Base-by-base conservation (phyloP, 2,113 vertebrate genomes). In the Pteruthius melanotis region DNA sequence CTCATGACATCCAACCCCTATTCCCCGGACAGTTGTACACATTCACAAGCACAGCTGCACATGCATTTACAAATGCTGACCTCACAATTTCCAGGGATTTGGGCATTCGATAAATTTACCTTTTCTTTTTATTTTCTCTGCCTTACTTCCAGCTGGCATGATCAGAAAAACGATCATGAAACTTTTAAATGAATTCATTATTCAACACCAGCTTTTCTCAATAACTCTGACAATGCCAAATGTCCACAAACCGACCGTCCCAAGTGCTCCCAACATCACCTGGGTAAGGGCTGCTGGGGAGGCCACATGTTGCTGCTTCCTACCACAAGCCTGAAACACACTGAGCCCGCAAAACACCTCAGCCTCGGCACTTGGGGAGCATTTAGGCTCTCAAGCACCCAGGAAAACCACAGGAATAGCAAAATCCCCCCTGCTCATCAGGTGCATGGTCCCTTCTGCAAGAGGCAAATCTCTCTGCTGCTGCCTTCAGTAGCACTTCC, bases 181-280 rank as follows among this genome's bases (percentile, higher is more conserved):
- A 94, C 54, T 92, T 94, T 84, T 42, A 84, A 83, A 90, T 49
- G 1, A 65, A 93, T 91, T 76, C 15, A 85, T 90, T 95, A 96
- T 80, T 95, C 90, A 93, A 54, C 42, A 82, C n/a, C 66, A 53
- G 63, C 39, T 83, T 85, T 81, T 66, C 84, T 85, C 83, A 87
- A 20, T 42, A 93, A 77, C 44, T 83, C 54, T 53, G 66, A 82
- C 2, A 3, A 83, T 0, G 2, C 65, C 88, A 69, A 93, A 40
- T 35, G 35, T 40, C 54, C 70, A 23, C 54, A 87, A 96, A 61
- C 0, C 3, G 88, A 69, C 26, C 0, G 0, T 54, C 68, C 57
- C 65, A 57, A 87, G 59, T 0, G 1, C 28, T 82, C 4, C 2
- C 61, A 60, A 20, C 0, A 2, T 69, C 49, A 68, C 30, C 64